These are phyloP conservation scores for Macroglossus sobrinus DNA, from an alignment of 2,113 vertebrate genomes.

Conservation along the genomic window DNA sequence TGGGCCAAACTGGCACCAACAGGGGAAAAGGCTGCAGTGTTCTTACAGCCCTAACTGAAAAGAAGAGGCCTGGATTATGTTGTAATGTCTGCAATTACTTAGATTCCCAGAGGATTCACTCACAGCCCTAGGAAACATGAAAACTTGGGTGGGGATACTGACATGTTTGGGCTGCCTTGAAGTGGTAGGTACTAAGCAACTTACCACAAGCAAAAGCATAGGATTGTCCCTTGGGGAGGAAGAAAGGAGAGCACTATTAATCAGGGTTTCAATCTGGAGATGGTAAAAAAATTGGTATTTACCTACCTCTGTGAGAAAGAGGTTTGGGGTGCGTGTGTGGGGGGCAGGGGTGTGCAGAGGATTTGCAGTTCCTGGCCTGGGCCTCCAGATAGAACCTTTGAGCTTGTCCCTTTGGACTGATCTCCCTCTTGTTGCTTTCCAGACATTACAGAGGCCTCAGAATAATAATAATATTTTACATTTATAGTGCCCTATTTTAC, in stretches of 20 bases:
- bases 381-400: not conserved
- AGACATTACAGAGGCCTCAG: not conserved
- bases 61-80: not conserved
- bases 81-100: not conserved
- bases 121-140: not conserved
- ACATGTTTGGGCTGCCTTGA: not conserved
- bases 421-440: not conserved
- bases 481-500: not conserved
- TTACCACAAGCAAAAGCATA: not conserved
- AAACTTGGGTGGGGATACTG: not conserved
- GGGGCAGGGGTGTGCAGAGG: rapidly evolving
- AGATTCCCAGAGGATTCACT: not conserved
- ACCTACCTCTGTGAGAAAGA: not conserved
- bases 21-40: not conserved
- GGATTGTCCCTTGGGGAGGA: not conserved
- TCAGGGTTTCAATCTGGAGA: not conserved
- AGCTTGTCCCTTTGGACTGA: not conserved
- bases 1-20: not conserved
- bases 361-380: not conserved
- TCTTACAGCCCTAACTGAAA: not conserved
- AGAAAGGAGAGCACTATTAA: not conserved
- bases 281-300: not conserved
- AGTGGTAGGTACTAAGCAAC: not conserved
- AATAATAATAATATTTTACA: not conserved
- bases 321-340: not conserved